These are phyloP conservation scores for Turdus rufiventris DNA, from an alignment of 2,113 vertebrate species.

Conservation along the genomic window DNA sequence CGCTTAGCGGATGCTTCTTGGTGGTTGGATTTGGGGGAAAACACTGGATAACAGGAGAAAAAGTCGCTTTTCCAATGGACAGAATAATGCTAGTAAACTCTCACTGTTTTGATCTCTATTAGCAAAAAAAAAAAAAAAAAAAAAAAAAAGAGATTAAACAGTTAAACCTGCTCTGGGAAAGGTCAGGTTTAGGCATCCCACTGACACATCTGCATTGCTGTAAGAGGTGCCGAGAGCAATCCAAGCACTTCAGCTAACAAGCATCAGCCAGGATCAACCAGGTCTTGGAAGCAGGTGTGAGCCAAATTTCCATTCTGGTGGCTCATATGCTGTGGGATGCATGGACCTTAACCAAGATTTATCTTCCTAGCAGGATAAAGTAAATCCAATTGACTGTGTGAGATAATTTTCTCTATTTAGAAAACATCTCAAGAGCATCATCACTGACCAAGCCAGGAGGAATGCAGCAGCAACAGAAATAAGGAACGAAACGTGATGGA, in stretches of 20 bases:
- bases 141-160: too few relatives aligned
- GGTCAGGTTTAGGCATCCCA: not conserved
- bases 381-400: not conserved
- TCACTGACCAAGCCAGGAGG: not conserved
- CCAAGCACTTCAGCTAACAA: not conserved
- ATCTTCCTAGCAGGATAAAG: not conserved
- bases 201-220: not conserved
- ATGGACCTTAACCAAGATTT: not conserved
- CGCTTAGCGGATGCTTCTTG: not conserved
- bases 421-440: not conserved
- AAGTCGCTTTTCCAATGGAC: not conserved
- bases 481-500: not conserved
- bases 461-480: not conserved
- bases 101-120: not conserved
- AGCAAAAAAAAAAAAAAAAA: not conserved
- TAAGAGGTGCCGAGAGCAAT: not conserved
- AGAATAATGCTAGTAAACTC: not conserved
- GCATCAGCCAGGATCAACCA: not conserved
- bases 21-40: not conserved
- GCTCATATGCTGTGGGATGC: not conserved
- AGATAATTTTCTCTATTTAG: not conserved
- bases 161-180: not conserved
- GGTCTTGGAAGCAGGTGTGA: not conserved
- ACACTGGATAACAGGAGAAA: not conserved
- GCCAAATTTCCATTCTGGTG: not conserved